phyloP scores from a whole-genome alignment of 2,113 vertebrate species.

The Mesembrinibis cayennensis region DNA sequence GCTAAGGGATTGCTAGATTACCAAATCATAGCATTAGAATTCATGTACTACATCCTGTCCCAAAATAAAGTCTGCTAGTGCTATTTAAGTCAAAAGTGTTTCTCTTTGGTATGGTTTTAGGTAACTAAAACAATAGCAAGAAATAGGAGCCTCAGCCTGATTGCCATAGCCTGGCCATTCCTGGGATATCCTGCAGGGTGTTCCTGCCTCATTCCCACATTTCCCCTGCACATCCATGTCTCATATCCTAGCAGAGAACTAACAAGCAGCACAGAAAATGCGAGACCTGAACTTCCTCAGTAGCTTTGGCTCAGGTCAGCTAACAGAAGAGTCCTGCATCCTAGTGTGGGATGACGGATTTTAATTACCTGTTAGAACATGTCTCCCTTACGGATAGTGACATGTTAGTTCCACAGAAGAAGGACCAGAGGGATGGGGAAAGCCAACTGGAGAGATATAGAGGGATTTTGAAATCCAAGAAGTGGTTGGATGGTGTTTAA shows the following conservation, averaged over 20 bases:
- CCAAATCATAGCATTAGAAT: not conserved
- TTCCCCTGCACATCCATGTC: not conserved
- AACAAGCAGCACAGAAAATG: not conserved
- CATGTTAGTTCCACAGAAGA: not conserved
- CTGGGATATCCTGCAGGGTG: conserved; percentile 26
- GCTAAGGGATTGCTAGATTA: not conserved
- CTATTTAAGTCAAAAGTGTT: conserved; percentile 3
- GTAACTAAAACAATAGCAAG: not conserved
- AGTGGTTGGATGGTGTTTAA: not conserved
- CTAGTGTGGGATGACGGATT: not conserved
- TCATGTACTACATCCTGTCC: not conserved
- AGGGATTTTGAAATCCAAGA: not conserved
- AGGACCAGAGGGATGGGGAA: not conserved
- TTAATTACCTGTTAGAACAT: not conserved
- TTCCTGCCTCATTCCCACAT: not conserved
- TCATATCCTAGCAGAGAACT: not conserved
- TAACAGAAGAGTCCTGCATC: not conserved
- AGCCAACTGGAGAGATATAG: not conserved
- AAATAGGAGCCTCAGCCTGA: not conserved
- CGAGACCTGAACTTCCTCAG: not conserved
- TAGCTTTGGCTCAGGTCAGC: not conserved
- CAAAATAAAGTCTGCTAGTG: not conserved
- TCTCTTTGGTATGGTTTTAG: not conserved
- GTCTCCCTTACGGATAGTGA: not conserved
- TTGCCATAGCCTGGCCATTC: not conserved